Base-by-base conservation (phyloP, 1,140 invertebrate species). In the Hesperophylax magnus region DNA sequence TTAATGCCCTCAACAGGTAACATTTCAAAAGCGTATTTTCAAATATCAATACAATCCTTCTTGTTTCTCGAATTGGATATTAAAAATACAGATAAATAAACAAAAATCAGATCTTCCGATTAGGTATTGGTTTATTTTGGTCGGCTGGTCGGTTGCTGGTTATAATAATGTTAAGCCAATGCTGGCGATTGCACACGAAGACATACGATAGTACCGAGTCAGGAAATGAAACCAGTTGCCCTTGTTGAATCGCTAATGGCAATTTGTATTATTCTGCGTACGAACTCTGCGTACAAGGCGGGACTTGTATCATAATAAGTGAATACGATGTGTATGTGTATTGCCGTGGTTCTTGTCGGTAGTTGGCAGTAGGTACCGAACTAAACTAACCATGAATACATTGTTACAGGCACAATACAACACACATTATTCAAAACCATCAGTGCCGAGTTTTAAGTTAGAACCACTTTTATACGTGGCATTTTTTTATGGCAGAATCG, bases 161-260 rank as follows among this genome's bases (percentile, higher is more conserved):
- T 14, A 0, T 47, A 14, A 14, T 47, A 47, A 2, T 47, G 11
- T 47, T 47, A 47, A 47, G 18, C 52, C 69, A 54, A 72, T 27
- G 69, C 52, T 14, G 47, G 20, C 47, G 72, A 60, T 47, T 76
- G 56, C 72, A 76, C 56, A 39, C 54, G 54, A 76, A 20, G 72
- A 61, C n/a, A 54, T 11, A 54, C 69, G 69, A 60, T 75, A 58
- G 72, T 18, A 52, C 71, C 56, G 77, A 69, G 80, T 71, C 82
- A 83, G 82, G 82, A 83, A 83, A 79, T 80, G 75, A 67, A 83
- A 83, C 74, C 78, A 74, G 82, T 83, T 75, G 82, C 82, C 82
- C 82, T 83, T 83, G 82, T 53, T 65, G 82, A 75, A 77, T 80
- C 60, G 81, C 81, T 79, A 83, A 83, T 80, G 79, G 82, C 82